phyloP scores from a whole-genome alignment of 53 echinoderm and acorn worm species.

The Temnopleurus reevesii region DNA sequence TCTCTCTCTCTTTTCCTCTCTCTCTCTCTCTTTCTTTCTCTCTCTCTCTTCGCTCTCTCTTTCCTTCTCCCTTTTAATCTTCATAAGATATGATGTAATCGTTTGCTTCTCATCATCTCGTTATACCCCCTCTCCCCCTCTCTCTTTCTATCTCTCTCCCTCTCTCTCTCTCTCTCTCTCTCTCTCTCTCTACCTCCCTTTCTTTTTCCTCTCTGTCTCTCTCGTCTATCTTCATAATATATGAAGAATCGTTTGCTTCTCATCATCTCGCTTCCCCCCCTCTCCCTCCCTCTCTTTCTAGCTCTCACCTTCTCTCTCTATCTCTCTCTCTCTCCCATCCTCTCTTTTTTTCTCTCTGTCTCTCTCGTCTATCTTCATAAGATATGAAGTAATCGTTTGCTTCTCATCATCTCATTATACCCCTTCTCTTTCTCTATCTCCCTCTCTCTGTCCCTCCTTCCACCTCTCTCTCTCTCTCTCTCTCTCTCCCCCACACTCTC shows the following conservation, averaged over 20 bases:
- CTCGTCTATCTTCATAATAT: too few species aligned
- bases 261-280: not conserved
- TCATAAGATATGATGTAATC: too few species aligned
- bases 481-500: not conserved
- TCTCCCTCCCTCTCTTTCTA: not conserved
- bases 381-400: too few species aligned
- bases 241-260: not conserved
- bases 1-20: not conserved
- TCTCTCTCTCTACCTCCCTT: not conserved
- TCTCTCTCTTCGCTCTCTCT: not conserved
- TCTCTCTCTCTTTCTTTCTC: not conserved
- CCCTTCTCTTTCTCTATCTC: not conserved
- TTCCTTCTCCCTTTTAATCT: too few species aligned
- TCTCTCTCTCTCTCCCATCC: too few species aligned
- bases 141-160: not conserved
- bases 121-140: too few species aligned
- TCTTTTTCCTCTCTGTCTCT: not conserved
- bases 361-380: too few species aligned
- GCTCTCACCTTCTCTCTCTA: too few species aligned
- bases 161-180: not conserved
- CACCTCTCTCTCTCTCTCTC: not conserved
- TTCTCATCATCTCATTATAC: too few species aligned
- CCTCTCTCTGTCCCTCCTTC: not conserved
- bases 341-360: not conserved
- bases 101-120: too few species aligned